Conservation (phyloP, 1,140 invertebrate species). For the Aphis craccivora region DNA sequence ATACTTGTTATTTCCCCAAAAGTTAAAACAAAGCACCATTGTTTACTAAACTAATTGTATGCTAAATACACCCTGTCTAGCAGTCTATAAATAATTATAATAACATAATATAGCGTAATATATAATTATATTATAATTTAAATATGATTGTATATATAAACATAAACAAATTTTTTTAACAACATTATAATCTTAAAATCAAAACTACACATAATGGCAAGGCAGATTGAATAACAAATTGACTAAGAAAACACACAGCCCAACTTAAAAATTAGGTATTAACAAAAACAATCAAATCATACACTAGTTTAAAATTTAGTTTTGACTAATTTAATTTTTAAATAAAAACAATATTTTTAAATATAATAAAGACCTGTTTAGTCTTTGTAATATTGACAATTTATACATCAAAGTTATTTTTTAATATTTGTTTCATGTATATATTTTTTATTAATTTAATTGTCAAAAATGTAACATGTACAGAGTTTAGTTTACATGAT, state of each 20-base stretch:
- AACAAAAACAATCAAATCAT: slow-evolving; percentile 47
- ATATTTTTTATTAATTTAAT: neutral
- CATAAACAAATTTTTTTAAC: slow-evolving; percentile 36
- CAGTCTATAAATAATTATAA: slow-evolving; percentile 46
- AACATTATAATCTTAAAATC: slow-evolving; percentile 51
- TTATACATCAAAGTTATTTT: neutral
- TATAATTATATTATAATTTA: slow-evolving; percentile 36
- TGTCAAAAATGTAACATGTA: neutral
- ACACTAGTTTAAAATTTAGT: slow-evolving; percentile 23
- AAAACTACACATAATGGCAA: slow-evolving; percentile 52
- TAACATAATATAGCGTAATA: neutral
- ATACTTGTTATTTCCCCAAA: slow-evolving; percentile 57
- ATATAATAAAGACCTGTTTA: slow-evolving; percentile 15
- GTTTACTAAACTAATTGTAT: slow-evolving; percentile 51
- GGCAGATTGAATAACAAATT: slow-evolving; percentile 55
- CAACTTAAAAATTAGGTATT: slow-evolving; percentile 55
- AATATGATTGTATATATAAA: slow-evolving; percentile 23
- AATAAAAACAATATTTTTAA: neutral
- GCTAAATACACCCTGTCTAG: slow-evolving; percentile 54
- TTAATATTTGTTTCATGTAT: neutral
- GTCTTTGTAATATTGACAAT: neutral
- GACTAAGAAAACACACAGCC: slow-evolving; percentile 57
- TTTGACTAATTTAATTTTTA: slow-evolving; percentile 8
- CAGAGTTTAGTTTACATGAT: neutral
- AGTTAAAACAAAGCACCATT: slow-evolving; percentile 55